Base-by-base conservation (phyloP, 2,888 invertebrate genomes). In the Calliopum simillimum region DNA sequence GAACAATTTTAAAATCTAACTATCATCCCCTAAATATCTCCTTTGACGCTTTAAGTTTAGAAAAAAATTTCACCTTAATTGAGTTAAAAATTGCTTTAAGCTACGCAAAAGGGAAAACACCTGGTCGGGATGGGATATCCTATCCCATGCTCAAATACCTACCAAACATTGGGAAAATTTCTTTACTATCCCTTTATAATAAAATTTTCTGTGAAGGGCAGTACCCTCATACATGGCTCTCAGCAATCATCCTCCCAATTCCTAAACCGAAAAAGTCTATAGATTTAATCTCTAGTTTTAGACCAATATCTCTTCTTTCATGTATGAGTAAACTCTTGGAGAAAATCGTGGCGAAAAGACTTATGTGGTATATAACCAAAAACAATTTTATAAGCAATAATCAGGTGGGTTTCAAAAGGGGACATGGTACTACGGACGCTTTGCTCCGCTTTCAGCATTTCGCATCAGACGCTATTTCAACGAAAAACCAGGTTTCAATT, bases 401-500 rank as follows among this genome's bases (percentile, higher is more conserved):
- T 5, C 68, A 72, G 64, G 62, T 66, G 2, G 71, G 55, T 1
- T 71, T 62, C 33, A 69, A 69, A 49, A 8, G 41, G 25, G 55
- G 61, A 4, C 51, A 44, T 11, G 61, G 59, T 14, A 51, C 56
- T 21, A 25, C 44, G 4, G 72, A 72, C 16, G 68, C 69, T 11
- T 55, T 70, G 11, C 43, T 70, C 1, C 53, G 59, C 33, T 33
- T 68, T 2, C 68, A 70, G 19, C 19, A 44, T 3, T 47, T 49
- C 6, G 41, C 62, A 5, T 56, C 68, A 13, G 68, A 70, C 3
- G 33, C 47, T 12, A 13, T 70, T 2, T 69, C 68, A 1, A n/a
- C 66, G 11, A 63, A 14, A 4, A 71, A 71, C 21, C 73, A 73
- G n/a, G 46, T 53, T 4, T 64, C 71, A 21, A 53, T 73, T n/a